Conservation (phyloP, 2,888 invertebrate genomes). For the Spilarctia lutea region DNA sequence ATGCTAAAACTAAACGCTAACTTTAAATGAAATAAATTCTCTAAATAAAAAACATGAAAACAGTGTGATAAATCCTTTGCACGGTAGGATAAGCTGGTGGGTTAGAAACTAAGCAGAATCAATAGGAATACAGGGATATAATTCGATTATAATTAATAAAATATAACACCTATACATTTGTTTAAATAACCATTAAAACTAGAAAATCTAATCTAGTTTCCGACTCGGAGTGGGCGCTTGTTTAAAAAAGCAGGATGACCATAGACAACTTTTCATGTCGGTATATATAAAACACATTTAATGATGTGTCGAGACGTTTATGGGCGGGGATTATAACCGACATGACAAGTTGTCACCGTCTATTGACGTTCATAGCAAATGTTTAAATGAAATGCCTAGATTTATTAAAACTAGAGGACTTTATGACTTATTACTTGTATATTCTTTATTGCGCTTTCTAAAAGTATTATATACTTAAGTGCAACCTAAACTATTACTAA, state of each 20-base stretch:
- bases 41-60: conserved; percentile 57
- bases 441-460: background rate
- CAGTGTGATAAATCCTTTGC: conserved; percentile 64
- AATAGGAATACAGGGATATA: conserved; percentile 5
- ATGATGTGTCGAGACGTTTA: background rate
- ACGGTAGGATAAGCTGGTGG: conserved; percentile 76
- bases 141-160: conserved; percentile 13
- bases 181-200: background rate
- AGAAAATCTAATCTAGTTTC: background rate
- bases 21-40: conserved; percentile 56
- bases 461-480: background rate
- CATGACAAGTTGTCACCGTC: background rate
- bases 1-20: conserved; percentile 4
- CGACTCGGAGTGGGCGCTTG: background rate
- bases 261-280: background rate
- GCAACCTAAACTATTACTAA: background rate
- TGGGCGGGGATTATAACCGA: background rate
- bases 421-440: background rate
- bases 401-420: background rate
- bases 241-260: background rate
- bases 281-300: background rate
- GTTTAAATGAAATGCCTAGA: background rate
- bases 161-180: background rate
- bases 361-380: background rate
- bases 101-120: conserved; percentile 46